These are phyloP conservation scores for Galendromus occidentalis DNA, from an alignment of 1,140 invertebrate genomes.

Conservation along the genomic window DNA sequence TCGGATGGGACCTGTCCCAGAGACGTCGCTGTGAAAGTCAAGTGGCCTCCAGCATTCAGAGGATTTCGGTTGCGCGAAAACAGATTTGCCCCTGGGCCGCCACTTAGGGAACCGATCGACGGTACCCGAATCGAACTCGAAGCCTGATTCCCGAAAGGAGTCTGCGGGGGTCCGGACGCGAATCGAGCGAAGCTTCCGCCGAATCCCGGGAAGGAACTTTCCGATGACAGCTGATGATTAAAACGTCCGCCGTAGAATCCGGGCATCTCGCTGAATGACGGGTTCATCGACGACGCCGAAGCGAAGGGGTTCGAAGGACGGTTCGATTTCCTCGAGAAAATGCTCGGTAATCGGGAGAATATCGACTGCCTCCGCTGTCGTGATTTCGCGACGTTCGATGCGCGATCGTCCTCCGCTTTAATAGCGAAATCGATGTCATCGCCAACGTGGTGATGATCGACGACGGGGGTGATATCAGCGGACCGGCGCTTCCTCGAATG, in stretches of 20 bases:
- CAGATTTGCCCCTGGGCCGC: neutral
- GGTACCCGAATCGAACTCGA: neutral
- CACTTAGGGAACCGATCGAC: neutral
- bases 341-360: neutral
- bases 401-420: too few relatives aligned
- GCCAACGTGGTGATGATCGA: neutral
- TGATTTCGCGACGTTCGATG: neutral
- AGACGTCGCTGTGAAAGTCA: neutral
- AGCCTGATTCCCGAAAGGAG: neutral
- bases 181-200: neutral
- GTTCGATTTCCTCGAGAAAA: neutral
- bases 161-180: neutral
- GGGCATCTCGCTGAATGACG: neutral
- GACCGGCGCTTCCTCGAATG: neutral
- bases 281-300: neutral
- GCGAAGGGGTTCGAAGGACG: neutral
- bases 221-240: neutral
- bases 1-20: neutral
- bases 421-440: neutral
- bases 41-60: neutral
- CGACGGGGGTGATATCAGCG: neutral
- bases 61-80: neutral
- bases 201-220: neutral
- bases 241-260: slow-evolving; percentile 2
- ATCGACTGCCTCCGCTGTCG: neutral